Evolutionary conservation across 1,140 invertebrate genomes (phyloP).

Genomic region (Laodelphax striatellus): DNA sequence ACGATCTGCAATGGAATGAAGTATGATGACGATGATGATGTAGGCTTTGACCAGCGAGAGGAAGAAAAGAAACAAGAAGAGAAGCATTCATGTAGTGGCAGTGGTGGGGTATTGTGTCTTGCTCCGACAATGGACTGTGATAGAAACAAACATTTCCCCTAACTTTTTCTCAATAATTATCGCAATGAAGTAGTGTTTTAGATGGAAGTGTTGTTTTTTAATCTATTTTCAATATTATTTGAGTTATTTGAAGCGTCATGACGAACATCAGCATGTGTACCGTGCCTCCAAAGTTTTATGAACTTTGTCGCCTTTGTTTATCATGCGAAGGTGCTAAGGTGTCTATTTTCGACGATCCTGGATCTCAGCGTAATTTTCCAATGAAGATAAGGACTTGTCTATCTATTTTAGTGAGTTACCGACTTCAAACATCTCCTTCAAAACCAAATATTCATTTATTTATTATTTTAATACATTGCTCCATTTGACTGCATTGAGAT

Average conservation of each 20-base stretch:
- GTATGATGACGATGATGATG: not conserved
- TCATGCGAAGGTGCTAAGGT: constrained; percentile 48
- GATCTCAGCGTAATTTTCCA: constrained; percentile 45
- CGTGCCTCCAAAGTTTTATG: constrained; percentile 55
- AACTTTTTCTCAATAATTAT: constrained; percentile 8
- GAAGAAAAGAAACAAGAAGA: not conserved
- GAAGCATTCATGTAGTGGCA: not conserved
- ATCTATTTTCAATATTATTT: constrained; percentile 9
- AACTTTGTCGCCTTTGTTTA: constrained; percentile 55
- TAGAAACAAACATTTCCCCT: constrained; percentile 14
- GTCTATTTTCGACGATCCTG: constrained; percentile 54
- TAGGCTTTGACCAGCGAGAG: not conserved
- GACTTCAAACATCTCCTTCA: not conserved
- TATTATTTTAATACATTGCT: constrained; percentile 9
- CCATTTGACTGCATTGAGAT: constrained; percentile 12
- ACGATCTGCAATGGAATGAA: not conserved
- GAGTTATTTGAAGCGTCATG: constrained; percentile 5
- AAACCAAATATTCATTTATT: not conserved
- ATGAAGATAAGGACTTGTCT: constrained; percentile 39
- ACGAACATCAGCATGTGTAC: constrained; percentile 37
- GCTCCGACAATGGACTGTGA: constrained; percentile 16
- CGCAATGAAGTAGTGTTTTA: constrained; percentile 8
- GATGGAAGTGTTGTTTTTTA: constrained; percentile 9
- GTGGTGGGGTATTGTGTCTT: not conserved
- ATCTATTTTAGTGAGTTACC: constrained; percentile 12